Evolutionary conservation across 2,797 vertebrate genomes (phyloP).

Genomic region (Pipistrellus nathusii): DNA sequence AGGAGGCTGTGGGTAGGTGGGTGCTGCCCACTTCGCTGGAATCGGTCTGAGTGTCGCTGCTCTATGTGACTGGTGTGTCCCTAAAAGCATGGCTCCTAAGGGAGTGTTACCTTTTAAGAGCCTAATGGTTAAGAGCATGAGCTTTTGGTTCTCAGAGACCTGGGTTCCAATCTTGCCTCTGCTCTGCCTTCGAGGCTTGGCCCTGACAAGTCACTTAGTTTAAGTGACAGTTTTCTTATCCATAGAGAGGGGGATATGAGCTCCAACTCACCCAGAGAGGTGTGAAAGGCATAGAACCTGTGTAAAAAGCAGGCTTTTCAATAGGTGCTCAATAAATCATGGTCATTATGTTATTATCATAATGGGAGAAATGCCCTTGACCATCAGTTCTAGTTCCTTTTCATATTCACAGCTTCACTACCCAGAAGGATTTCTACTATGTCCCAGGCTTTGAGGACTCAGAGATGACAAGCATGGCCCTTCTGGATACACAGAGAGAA

Average conservation of each 20-base stretch:
- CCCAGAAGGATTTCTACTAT: background rate
- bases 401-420: background rate
- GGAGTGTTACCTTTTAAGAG: background rate
- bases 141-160: background rate
- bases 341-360: background rate
- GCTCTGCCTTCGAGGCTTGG: background rate
- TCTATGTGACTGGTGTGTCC: background rate
- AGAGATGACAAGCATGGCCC: background rate
- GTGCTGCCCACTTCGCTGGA: fast-evolving
- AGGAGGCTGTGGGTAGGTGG: background rate
- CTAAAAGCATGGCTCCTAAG: background rate
- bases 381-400: background rate
- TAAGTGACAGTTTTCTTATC: background rate
- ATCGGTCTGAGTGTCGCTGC: background rate
- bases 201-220: background rate
- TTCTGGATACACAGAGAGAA: background rate
- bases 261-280: background rate
- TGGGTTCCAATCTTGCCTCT: background rate
- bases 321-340: background rate
- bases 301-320: background rate
- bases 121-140: background rate
- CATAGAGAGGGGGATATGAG: fast-evolving
- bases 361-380: background rate
- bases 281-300: background rate
- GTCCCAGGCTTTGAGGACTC: background rate